Base-by-base conservation (phyloP, 1,140 invertebrate species). In the Diachasma alloeum region DNA sequence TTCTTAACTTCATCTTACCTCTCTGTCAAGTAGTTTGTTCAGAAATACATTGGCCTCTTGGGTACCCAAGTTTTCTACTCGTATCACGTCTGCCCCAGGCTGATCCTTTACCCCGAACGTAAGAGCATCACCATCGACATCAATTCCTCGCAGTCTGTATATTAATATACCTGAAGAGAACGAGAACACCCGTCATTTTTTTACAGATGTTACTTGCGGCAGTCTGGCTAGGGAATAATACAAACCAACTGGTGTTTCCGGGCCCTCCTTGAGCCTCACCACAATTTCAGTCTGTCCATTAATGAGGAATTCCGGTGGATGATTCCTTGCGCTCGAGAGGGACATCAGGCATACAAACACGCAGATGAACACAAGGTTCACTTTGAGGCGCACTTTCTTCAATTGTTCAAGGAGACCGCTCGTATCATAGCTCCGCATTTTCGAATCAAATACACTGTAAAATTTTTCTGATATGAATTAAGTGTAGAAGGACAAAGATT, bases 281-380 rank as follows among this genome's bases (percentile, higher is more conserved):
- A 97, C 94, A 81, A 97, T 97, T 92, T 97, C 95, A 75, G 95
- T 95, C 88, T 96, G 95, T 76, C 95, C 95, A 82, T 97, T 93
- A 83, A 94, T 95, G 67, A 97, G 90, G 87, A 97, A 96, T 68
- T 94, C 91, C 0, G 96, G 95, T 31, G 96, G 95, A 81, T 92
- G 92, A 91, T 97, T 96, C 46, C 90, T 89, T n/a, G 86, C 82
- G 3, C 59, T 46, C 59, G 59, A 26, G 22, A 63, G 59, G 53
- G 78, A 76, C 46, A 75, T 42, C 44, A 79, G 44, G 59, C 72
- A 79, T 42, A 53, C 22, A 19, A 79, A 36, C 59, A 77, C 68
- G 44, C 69, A 59, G 2, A 79, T 26, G 59, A 76, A 76, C 48
- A n/a, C 36, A 22, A 68, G 4, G n/a, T 67, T 37, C 1, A 9